phyloP scores from a whole-genome alignment of 2,888 invertebrate species.

The Microdon myrmicae region DNA sequence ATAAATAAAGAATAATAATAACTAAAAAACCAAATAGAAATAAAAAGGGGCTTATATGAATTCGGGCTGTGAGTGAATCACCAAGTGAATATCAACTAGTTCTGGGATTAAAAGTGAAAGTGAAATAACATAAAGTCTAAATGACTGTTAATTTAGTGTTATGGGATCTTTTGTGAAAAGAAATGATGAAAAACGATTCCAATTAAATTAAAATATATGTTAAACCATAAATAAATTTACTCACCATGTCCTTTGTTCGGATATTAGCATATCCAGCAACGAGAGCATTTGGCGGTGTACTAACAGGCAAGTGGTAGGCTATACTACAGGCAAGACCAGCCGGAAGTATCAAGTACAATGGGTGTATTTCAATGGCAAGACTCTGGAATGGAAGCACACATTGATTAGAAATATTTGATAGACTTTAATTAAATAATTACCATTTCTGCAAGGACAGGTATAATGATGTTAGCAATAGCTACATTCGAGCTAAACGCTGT shows the following conservation, averaged over 20 bases:
- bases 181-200: too few species aligned
- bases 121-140: neutral
- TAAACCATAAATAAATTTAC: neutral
- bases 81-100: too few species aligned
- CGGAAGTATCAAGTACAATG: slow-evolving; percentile 89
- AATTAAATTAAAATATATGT: slow-evolving; percentile 6
- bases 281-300: slow-evolving; percentile 95
- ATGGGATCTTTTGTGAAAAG: neutral
- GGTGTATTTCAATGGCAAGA: slow-evolving; percentile 78
- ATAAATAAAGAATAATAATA: too few species aligned
- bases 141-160: neutral
- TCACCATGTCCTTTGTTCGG: slow-evolving; percentile 81
- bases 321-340: slow-evolving; percentile 90
- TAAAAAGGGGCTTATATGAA: too few species aligned
- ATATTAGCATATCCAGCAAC: slow-evolving; percentile 86
- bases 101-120: neutral
- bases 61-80: too few species aligned
- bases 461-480: slow-evolving; percentile 87
- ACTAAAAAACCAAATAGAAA: too few species aligned
- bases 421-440: slow-evolving; percentile 63
- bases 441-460: slow-evolving; percentile 85
- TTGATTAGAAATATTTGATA: neutral
- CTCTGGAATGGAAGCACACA: slow-evolving; percentile 69
- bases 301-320: slow-evolving; percentile 93
- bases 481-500: slow-evolving; percentile 94